A percentile compares a stretch with the other conserved stretches of the same genome.
phyloP scores from a whole-genome alignment of 2,888 invertebrate genomes.

The Eustalomyia histrio region DNA sequence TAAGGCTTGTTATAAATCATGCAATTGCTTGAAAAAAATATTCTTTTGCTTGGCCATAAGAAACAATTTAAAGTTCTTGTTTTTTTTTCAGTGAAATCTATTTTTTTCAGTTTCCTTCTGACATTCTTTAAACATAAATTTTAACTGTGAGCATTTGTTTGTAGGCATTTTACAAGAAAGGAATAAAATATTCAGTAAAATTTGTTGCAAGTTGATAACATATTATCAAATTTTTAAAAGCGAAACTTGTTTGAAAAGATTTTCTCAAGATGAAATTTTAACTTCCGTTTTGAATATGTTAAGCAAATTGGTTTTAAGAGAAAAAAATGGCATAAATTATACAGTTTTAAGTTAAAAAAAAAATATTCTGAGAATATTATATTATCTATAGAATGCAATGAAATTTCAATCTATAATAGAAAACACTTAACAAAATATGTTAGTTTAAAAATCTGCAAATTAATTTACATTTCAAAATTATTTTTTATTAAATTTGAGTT shows the following conservation, averaged over 20 bases:
- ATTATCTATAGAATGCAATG: no score
- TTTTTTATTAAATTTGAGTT: no score
- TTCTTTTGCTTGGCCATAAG: constrained; percentile 26
- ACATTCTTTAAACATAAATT: constrained; percentile 37
- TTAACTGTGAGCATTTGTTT: constrained; percentile 45
- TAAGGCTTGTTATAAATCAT: constrained; percentile 53
- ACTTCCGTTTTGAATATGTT: constrained; percentile 24
- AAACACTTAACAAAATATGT: no score
- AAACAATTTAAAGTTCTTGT: constrained; percentile 50
- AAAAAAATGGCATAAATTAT: not conserved
- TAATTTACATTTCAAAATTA: no score
- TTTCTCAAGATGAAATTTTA: not conserved
- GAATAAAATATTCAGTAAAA: not conserved
- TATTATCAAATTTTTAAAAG: constrained; percentile 53
- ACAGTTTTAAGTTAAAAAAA: not conserved
- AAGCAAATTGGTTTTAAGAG: not conserved
- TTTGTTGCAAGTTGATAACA: constrained; percentile 35
- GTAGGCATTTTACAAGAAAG: constrained; percentile 34
- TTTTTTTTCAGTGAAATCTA: constrained; percentile 20
- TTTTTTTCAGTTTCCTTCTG: constrained; percentile 22
- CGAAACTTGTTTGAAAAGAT: constrained; percentile 52
- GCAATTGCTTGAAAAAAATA: constrained; percentile 23
- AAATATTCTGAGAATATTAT: no score
- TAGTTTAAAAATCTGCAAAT: no score
- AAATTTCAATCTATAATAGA: no score